Conservation (phyloP, 2,888 invertebrate species). For the Tuberolachnus salignus region DNA sequence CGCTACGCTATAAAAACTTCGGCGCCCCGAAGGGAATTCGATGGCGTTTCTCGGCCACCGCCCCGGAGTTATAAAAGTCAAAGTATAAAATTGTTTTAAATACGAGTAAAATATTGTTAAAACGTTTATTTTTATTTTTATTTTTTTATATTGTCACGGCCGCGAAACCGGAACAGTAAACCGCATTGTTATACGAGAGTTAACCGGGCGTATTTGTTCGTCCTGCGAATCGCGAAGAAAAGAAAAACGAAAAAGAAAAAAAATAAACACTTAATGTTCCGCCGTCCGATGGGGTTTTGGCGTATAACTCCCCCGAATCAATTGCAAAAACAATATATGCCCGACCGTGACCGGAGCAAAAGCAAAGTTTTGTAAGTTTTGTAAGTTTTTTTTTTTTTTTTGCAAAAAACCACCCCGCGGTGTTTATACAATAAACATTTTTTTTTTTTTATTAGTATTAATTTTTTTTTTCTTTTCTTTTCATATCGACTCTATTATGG, state of each 20-base stretch:
- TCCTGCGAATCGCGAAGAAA: neutral
- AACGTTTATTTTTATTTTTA: too few relatives aligned
- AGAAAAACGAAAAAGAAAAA: neutral
- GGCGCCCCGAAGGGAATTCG: too few relatives aligned
- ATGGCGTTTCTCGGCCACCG: too few relatives aligned
- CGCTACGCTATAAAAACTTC: too few relatives aligned
- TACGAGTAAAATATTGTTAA: too few relatives aligned
- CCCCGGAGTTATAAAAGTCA: too few relatives aligned
- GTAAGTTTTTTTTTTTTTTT: too few relatives aligned
- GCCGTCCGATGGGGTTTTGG: neutral
- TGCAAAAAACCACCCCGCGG: neutral
- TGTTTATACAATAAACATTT: neutral
- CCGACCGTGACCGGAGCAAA: neutral
- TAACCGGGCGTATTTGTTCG: neutral
- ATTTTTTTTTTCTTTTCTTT: too few relatives aligned
- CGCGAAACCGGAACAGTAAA: neutral
- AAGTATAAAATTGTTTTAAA: too few relatives aligned
- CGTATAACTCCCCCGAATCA: neutral
- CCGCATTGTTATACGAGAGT: neutral
- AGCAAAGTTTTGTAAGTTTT: neutral
- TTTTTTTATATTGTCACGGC: neutral
- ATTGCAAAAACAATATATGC: conserved; percentile 13
- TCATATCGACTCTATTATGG: neutral
- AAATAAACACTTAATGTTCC: conserved; percentile 13
- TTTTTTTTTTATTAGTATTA: neutral